Evolutionary conservation across 2,888 invertebrate genomes (phyloP).

Genomic region (Epinotia brunnichana): DNA sequence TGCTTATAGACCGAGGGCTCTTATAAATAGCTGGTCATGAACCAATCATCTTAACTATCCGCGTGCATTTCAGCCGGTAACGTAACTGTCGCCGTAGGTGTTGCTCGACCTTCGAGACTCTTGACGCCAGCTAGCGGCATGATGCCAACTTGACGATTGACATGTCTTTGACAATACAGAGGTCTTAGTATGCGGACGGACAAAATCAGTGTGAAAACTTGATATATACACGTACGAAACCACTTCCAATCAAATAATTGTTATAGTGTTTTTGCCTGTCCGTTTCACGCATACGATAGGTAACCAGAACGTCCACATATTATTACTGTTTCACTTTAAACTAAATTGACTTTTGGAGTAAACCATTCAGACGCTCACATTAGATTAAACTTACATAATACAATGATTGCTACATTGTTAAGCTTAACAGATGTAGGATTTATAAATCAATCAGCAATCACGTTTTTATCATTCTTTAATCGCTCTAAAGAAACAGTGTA

Average conservation of each 20-base stretch:
- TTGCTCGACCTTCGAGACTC: slow-evolving; percentile 26
- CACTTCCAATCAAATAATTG: not conserved
- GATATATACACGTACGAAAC: not conserved
- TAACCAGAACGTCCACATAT: not conserved
- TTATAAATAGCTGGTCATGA: slow-evolving; percentile 26
- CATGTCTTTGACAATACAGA: slow-evolving; percentile 42
- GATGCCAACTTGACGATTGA: slow-evolving; percentile 49
- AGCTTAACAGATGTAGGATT: slow-evolving; percentile 11
- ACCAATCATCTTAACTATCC: slow-evolving; percentile 30
- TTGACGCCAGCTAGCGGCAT: slow-evolving; percentile 45
- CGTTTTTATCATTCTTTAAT: slow-evolving; percentile 31
- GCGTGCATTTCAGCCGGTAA: slow-evolving; percentile 42
- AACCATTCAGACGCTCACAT: not conserved
- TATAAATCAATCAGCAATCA: slow-evolving; percentile 20
- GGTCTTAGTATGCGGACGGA: slow-evolving; percentile 42
- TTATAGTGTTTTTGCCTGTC: not conserved
- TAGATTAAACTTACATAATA: slow-evolving; percentile 9
- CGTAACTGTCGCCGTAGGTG: slow-evolving; percentile 45
- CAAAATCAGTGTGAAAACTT: not conserved
- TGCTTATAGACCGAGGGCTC: not conserved
- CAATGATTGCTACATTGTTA: slow-evolving; percentile 9
- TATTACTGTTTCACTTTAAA: slow-evolving; percentile 10
- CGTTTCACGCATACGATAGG: not conserved
- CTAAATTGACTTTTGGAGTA: slow-evolving; percentile 5
- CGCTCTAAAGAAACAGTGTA: slow-evolving; percentile 11